Evolutionary conservation across 2,113 vertebrate genomes (phyloP).

Genomic region (Chrysemys picta): DNA sequence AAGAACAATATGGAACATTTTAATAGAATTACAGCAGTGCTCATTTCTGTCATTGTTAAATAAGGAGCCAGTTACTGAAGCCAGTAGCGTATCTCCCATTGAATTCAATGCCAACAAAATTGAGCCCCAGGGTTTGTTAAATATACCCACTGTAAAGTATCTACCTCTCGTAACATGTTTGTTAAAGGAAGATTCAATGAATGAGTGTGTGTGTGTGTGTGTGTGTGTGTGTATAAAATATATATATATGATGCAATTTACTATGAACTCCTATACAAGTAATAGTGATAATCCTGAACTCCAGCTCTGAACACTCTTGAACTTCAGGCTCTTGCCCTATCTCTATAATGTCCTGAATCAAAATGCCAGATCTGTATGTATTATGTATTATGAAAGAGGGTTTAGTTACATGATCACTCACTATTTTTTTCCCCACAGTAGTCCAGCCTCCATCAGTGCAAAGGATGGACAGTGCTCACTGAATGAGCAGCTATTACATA

Average conservation of each 20-base stretch:
- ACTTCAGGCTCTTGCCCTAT: not conserved
- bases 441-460: not conserved
- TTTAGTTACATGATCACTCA: not conserved
- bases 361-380: not conserved
- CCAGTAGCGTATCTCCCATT: not conserved
- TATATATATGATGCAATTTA: not conserved
- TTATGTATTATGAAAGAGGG: not conserved
- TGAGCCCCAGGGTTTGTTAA: not conserved
- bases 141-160: not conserved
- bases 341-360: not conserved
- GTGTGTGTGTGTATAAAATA: too few species aligned
- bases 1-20: not conserved
- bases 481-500: not conserved
- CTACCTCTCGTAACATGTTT: not conserved
- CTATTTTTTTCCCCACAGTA: not conserved
- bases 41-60: not conserved
- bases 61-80: not conserved
- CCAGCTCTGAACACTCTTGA: not conserved
- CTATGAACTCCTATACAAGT: not conserved
- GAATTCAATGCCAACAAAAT: not conserved
- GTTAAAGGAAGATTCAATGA: not conserved
- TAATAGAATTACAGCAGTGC: not conserved
- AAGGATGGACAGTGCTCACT: not conserved
- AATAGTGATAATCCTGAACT: not conserved
- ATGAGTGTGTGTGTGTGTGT: not conserved